Conservation (phyloP, 2,888 invertebrate genomes). For the Oligia strigilis region DNA sequence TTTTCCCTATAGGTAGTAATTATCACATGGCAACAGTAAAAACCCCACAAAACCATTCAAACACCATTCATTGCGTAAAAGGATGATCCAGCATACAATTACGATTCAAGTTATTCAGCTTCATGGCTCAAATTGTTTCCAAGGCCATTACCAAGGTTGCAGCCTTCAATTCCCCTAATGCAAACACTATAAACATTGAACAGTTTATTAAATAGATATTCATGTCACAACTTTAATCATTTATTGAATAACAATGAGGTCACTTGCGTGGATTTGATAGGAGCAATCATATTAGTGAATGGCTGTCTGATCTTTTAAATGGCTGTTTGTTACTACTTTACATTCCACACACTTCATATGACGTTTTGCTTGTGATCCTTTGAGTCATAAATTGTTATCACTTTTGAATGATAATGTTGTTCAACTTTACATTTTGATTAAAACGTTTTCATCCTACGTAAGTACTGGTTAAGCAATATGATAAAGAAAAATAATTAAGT, state of each 20-base stretch:
- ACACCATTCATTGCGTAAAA: constrained; percentile 33
- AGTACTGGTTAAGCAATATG: background rate
- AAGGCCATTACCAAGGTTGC: constrained; percentile 64
- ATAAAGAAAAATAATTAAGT: background rate
- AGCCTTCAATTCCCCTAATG: constrained; percentile 53
- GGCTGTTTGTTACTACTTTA: constrained; percentile 41
- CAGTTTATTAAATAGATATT: constrained; percentile 54
- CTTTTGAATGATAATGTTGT: background rate
- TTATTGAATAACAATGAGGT: constrained; percentile 67
- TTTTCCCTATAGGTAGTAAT: background rate
- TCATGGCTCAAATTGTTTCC: constrained; percentile 44
- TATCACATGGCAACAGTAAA: background rate
- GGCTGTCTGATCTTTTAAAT: constrained; percentile 48
- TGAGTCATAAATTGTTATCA: constrained; percentile 5
- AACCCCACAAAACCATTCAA: constrained; percentile 24
- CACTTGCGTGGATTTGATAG: constrained; percentile 52
- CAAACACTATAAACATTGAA: constrained; percentile 38
- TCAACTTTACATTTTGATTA: background rate
- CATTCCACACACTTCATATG: constrained; percentile 37
- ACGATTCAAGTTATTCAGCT: constrained; percentile 25
- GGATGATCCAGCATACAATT: constrained; percentile 49
- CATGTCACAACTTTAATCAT: constrained; percentile 64
- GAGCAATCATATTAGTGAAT: constrained; percentile 52
- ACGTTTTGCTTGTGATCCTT: constrained; percentile 12
- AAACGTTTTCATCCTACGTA: background rate